These are phyloP conservation scores for Indicator maculatus DNA, from an alignment of 2,113 vertebrate species.

Conservation along the genomic window DNA sequence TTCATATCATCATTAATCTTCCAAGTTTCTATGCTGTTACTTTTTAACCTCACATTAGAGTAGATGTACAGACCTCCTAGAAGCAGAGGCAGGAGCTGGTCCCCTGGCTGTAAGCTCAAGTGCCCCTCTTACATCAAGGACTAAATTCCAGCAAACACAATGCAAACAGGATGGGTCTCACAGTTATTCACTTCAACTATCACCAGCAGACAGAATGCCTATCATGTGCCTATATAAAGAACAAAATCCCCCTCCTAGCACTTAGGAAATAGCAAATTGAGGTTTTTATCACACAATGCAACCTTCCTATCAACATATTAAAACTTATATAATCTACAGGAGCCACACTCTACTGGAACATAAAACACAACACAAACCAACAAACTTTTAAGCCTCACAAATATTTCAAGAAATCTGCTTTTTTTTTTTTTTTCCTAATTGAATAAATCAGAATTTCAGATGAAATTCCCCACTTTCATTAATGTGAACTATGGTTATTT, in stretches of 20 bases:
- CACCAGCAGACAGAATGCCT: neutral
- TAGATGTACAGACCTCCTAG: accelerated
- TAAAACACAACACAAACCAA: neutral
- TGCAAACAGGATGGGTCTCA: neutral
- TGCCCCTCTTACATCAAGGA: neutral
- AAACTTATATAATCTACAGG: neutral
- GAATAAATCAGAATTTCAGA: neutral
- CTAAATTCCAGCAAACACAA: neutral
- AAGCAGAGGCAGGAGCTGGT: neutral
- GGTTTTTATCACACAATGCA: neutral
- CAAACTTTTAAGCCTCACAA: neutral
- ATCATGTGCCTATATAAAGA: neutral
- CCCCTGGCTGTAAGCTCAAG: neutral
- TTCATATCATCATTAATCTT: neutral
- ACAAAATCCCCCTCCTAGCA: neutral
- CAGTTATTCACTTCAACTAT: too few species aligned
- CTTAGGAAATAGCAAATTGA: neutral
- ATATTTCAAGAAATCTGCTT: neutral
- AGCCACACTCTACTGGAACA: neutral
- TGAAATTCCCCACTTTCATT: neutral
- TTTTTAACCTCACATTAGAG: neutral
- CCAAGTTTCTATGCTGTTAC: too few species aligned
- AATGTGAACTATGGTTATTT: neutral
- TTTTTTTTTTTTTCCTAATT: neutral
- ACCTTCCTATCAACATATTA: neutral